Conservation (phyloP, 1,140 invertebrate species). For the Aphis craccivora region DNA sequence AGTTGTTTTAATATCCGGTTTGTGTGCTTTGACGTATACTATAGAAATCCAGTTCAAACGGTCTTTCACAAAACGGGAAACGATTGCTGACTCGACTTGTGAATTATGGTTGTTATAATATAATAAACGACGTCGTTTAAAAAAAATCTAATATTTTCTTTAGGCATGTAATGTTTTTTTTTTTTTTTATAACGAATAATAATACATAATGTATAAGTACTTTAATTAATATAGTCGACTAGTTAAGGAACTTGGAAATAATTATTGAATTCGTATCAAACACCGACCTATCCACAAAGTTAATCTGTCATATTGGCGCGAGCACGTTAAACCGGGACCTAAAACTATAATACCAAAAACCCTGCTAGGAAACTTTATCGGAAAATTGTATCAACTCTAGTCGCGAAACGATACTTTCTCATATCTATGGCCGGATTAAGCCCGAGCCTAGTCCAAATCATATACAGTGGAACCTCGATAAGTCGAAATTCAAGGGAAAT, state of each 20-base stretch:
- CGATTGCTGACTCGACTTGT: neutral
- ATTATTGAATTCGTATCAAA: neutral
- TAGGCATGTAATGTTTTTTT: neutral
- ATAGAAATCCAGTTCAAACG: neutral
- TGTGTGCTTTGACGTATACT: neutral
- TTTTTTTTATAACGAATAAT: neutral
- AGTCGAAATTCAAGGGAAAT: too few relatives aligned
- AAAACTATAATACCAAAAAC: neutral
- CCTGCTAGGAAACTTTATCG: neutral
- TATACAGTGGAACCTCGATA: too few relatives aligned
- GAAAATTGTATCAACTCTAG: neutral
- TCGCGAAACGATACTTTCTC: neutral
- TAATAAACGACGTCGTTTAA: neutral
- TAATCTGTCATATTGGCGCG: neutral
- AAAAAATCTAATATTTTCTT: neutral
- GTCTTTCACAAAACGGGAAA: conserved; percentile 2
- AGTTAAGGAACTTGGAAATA: neutral
- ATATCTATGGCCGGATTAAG: neutral
- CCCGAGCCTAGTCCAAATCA: neutral
- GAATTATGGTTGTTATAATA: neutral
- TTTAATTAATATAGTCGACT: too few relatives aligned
- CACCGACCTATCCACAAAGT: neutral
- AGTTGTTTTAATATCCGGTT: conserved; percentile 5
- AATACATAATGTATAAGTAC: neutral
- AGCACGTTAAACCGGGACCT: neutral